Conservation (phyloP, 2,797 vertebrate genomes). For the Sebastes trivittatus region DNA sequence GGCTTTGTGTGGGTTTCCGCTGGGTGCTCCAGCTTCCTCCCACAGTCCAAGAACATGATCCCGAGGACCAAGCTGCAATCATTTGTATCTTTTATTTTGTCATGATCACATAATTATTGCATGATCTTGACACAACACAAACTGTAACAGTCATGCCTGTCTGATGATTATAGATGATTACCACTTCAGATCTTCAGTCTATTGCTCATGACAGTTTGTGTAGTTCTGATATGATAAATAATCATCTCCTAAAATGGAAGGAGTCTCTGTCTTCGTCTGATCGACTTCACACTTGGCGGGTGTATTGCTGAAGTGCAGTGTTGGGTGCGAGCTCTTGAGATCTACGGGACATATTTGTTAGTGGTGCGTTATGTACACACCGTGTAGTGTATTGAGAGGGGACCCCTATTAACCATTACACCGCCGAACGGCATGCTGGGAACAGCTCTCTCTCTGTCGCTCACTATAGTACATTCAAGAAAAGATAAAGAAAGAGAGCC, state of each 20-base stretch:
- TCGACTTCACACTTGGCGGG: too few relatives aligned
- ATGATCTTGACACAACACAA: neutral
- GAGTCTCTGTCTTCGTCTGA: too few relatives aligned
- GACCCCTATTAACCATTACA: too few relatives aligned
- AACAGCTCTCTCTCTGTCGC: too few relatives aligned
- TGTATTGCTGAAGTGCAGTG: too few relatives aligned
- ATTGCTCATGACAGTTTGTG: neutral
- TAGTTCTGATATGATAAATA: neutral
- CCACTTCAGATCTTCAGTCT: neutral
- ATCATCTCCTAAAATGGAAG: too few relatives aligned
- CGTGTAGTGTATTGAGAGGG: neutral
- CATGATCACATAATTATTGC: neutral
- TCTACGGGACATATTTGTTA: neutral
- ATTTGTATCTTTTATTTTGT: neutral
- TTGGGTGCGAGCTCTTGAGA: too few relatives aligned
- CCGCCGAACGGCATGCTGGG: too few relatives aligned
- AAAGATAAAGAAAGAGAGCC: neutral
- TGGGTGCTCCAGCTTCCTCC: constrained; percentile 15
- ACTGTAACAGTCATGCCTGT: neutral
- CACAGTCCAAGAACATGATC: constrained; percentile 5
- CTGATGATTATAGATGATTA: neutral
- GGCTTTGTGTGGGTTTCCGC: constrained; percentile 4
- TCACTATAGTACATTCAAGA: too few relatives aligned
- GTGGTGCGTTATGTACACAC: neutral
- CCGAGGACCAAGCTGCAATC: neutral